Base-by-base conservation (phyloP, 2,113 vertebrate species). In the Petrocephalus zakoni region DNA sequence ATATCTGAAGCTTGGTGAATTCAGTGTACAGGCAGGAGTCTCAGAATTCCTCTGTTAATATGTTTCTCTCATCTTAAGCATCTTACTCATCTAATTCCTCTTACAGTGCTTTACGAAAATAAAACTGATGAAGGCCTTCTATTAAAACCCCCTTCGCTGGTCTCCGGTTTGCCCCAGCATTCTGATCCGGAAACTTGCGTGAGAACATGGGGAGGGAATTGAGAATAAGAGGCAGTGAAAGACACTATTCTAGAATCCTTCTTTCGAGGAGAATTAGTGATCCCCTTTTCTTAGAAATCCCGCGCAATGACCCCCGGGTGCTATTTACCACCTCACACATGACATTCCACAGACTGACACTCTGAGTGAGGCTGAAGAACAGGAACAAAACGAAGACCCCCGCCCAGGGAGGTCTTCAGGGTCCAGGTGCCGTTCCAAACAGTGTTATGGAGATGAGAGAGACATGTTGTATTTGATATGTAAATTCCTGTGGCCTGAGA, bases 401-500 rank as follows among this genome's bases (percentile, higher is more conserved):
- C 17, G 2, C 37, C 7, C 46, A 51, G 22, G 37, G 46, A 22
- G 46, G 21, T 83, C 78, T 83, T 83, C 78, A 19, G 78, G 19
- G 81, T 83, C 81, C 81, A 49, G 72, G 72, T 78, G 37, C 72
- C 34, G 49, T 42, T 72, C n/a, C 58, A 68, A 68, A 25, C 86
- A 68, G 61, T 47, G 42, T 25, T 68, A 46, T 72, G 61, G 9
- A 72, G 46, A 72, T 68, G 61, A 87, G 42, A 87, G 42, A 37
- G 42, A 72, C 5, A 21, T 51, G 42, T 51, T 87, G 58, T 68
- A 49, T 46, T 87, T 47, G 61, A 87, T 72, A 87, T 72, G 86
- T 87, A 61, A 52, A 52, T 86, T 86, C 51, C 13, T 58, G 51
- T 58, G 61, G 46, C 86, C 86, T 72, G 86, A 87, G 86, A 64